These are phyloP conservation scores for Anoplius nigerrimus DNA, from an alignment of 2,888 invertebrate genomes.

Conservation along the genomic window DNA sequence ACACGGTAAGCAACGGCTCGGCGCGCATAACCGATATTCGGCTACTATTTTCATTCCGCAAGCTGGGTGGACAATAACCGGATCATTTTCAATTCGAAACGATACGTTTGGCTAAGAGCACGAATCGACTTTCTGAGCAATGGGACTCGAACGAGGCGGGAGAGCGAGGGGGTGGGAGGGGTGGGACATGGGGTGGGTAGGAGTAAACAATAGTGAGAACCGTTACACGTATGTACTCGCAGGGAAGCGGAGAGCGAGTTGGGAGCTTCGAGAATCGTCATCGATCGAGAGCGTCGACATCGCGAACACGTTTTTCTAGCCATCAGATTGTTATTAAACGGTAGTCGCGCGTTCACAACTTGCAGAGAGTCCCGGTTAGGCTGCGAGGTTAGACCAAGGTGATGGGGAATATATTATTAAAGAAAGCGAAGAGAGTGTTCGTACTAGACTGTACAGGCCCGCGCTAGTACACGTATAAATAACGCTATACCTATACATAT, in stretches of 20 bases:
- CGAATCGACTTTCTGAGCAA: too few species aligned
- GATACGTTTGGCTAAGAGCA: too few species aligned
- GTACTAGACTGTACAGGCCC: slow-evolving; percentile 4
- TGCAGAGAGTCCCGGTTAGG: slow-evolving; percentile 34
- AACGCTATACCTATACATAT: slow-evolving; percentile 42
- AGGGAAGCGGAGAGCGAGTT: too few species aligned
- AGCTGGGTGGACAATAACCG: neutral
- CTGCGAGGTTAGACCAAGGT: slow-evolving; percentile 39
- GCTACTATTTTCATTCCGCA: slow-evolving; percentile 8
- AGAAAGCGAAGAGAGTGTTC: slow-evolving; percentile 32
- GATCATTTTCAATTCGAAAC: too few species aligned
- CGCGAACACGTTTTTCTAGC: too few species aligned
- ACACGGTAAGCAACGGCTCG: slow-evolving; percentile 18
- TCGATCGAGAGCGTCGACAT: too few species aligned
- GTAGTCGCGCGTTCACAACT: slow-evolving; percentile 37
- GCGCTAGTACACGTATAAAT: slow-evolving; percentile 21
- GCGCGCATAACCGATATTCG: slow-evolving; percentile 21
- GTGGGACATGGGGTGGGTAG: too few species aligned
- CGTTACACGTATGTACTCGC: too few species aligned
- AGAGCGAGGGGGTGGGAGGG: too few species aligned
- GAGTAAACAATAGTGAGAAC: too few species aligned
- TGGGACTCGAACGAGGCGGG: too few species aligned
- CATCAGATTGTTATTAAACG: slow-evolving; percentile 4
- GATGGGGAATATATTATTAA: slow-evolving; percentile 11
- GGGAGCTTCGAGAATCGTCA: too few species aligned